Evolutionary conservation across 2,113 vertebrate genomes (phyloP).

Genomic region (Embiotoca jacksoni): DNA sequence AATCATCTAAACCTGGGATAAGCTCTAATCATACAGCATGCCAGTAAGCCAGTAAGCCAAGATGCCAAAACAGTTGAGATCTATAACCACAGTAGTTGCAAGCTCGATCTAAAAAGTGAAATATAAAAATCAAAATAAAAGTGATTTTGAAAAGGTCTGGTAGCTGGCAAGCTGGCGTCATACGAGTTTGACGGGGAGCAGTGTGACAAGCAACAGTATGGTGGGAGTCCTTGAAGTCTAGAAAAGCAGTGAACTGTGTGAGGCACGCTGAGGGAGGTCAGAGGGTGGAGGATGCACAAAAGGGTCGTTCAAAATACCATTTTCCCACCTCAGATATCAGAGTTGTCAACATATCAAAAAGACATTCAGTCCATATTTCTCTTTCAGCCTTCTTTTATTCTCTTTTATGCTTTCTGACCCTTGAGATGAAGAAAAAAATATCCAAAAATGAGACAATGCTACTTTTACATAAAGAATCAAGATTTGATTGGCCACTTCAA

Average conservation of each 20-base stretch:
- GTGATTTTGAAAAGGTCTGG: background rate
- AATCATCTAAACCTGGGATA: background rate
- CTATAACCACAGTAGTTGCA: background rate
- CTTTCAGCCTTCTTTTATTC: background rate
- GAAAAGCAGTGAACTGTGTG: conserved; percentile 60
- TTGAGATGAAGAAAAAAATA: background rate
- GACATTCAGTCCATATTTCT: conserved; percentile 1
- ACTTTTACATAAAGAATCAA: no score
- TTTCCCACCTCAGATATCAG: conserved; percentile 24
- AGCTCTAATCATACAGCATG: background rate
- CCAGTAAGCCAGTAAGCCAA: background rate
- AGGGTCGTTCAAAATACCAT: conserved; percentile 23
- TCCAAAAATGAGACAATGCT: no score
- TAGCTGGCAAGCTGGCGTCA: background rate
- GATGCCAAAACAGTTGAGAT: background rate
- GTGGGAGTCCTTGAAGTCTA: conserved; percentile 43
- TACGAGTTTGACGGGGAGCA: conserved; percentile 35
- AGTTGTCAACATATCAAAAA: conserved; percentile 36
- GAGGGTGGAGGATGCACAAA: conserved; percentile 22
- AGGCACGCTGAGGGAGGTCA: conserved; percentile 29
- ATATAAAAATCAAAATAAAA: background rate
- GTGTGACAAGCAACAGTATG: conserved; percentile 49
- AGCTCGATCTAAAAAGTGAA: background rate
- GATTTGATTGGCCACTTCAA: no score
- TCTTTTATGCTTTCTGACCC: background rate